Percentiles rank a stretch among this genome's conserved stretches.
Evolutionary conservation across 2,888 invertebrate genomes (phyloP).

Genomic region (Drosophila fulvimacula): DNA sequence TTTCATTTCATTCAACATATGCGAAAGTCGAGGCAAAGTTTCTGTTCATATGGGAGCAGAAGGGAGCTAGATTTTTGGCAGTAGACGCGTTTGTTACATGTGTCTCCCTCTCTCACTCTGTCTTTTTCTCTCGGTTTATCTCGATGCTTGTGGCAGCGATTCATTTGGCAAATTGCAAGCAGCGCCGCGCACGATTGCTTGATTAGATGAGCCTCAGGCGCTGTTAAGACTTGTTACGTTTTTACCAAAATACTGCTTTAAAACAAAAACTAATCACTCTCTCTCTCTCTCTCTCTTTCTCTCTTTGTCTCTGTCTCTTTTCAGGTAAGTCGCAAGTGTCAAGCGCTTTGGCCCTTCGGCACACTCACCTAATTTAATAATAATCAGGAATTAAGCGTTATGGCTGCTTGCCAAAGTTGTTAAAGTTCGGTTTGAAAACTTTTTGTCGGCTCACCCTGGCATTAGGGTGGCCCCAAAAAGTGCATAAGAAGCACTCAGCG

Average conservation of each 20-base stretch:
- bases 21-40: no score
- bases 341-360: conserved; percentile 27
- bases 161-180: conserved; percentile 68
- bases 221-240: conserved; percentile 6
- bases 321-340: conserved; percentile 53
- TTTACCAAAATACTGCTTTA: conserved; percentile 8
- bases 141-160: conserved; percentile 35
- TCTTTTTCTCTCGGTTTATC: conserved; percentile 11
- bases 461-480: conserved; percentile 41
- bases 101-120: not conserved
- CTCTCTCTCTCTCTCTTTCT: not conserved
- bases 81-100: conserved; percentile 13
- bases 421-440: conserved; percentile 18
- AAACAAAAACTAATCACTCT: conserved; percentile 6
- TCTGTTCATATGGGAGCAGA: not conserved
- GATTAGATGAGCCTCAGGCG: conserved; percentile 46
- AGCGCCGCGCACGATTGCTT: conserved; percentile 48
- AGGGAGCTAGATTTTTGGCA: not conserved
- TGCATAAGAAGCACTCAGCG: conserved; percentile 58
- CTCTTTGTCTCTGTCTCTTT: conserved; percentile 23
- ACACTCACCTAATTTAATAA: conserved; percentile 67
- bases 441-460: conserved; percentile 3
- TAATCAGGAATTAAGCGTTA: conserved; percentile 58
- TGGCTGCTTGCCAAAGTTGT: conserved; percentile 45
- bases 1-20: not conserved